These are phyloP conservation scores for Trichomalopsis sarcophagae DNA, from an alignment of 1,140 invertebrate genomes.

Conservation along the genomic window DNA sequence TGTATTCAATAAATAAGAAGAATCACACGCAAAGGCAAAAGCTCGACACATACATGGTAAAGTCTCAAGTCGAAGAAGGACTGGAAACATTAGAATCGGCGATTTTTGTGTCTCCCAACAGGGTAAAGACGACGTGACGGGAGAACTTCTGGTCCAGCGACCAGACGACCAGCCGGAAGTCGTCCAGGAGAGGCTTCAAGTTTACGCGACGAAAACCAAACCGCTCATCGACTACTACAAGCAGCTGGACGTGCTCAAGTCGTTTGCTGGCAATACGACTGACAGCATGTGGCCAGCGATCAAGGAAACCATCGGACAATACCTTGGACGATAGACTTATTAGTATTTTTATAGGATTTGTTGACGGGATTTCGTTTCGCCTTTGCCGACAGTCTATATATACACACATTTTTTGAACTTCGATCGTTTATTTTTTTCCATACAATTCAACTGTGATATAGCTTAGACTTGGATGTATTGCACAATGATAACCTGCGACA, in stretches of 20 bases:
- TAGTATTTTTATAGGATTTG: conserved; percentile 17
- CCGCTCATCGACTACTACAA: conserved; percentile 92
- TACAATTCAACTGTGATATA: conserved; percentile 24
- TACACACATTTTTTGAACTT: neutral
- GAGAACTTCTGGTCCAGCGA: conserved; percentile 89
- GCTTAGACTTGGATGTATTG: neutral
- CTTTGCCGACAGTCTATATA: neutral
- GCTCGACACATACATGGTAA: too few species aligned
- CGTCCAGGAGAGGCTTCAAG: conserved; percentile 85
- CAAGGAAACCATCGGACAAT: conserved; percentile 59
- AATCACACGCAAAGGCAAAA: too few species aligned
- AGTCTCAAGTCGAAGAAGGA: neutral
- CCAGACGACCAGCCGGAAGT: conserved; percentile 94
- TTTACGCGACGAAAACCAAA: conserved; percentile 85
- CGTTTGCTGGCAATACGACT: conserved; percentile 87
- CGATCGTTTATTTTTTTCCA: neutral
- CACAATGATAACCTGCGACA: neutral
- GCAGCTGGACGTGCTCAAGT: conserved; percentile 83
- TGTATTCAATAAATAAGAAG: too few species aligned
- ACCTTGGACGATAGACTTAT: neutral
- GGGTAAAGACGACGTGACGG: conserved; percentile 93
- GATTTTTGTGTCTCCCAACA: conserved; percentile 52
- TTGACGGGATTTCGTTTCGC: neutral
- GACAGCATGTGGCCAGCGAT: conserved; percentile 71
- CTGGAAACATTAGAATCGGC: neutral